Evolutionary conservation across 2,113 vertebrate species (phyloP).

Genomic region (Tenebrosternarchus preto): DNA sequence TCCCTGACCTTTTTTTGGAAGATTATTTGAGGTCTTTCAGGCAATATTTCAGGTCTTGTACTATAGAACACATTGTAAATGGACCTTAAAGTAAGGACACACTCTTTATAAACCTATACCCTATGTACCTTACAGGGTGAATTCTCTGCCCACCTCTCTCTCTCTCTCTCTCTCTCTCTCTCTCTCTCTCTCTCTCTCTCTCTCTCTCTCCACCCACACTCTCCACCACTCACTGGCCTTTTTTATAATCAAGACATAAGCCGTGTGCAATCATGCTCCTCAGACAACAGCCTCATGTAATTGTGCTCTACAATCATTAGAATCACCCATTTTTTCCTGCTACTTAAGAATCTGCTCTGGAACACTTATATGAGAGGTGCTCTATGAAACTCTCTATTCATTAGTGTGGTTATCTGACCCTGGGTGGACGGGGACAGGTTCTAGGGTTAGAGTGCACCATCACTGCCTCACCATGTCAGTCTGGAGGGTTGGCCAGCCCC

Average conservation of each 20-base stretch:
- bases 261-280: constrained; percentile 50
- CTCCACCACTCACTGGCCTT: constrained; percentile 21
- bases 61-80: too few species aligned
- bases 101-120: too few species aligned
- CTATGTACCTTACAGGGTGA: too few species aligned
- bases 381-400: constrained; percentile 23
- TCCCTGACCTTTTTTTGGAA: too few species aligned
- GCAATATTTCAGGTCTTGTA: too few species aligned
- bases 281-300: constrained; percentile 41
- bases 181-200: constrained; percentile 36
- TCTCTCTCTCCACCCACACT: too few species aligned
- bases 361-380: constrained; percentile 15
- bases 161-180: neutral
- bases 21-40: too few species aligned
- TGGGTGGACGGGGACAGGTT: neutral
- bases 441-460: neutral
- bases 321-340: constrained; percentile 8
- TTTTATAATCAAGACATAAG: constrained; percentile 47
- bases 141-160: too few species aligned
- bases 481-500: constrained; percentile 5
- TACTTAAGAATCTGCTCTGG: constrained; percentile 18
- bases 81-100: too few species aligned
- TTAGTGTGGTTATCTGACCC: neutral
- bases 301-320: constrained; percentile 39
- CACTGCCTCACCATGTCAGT: constrained; percentile 13